Percentiles rank a stretch among this genome's conserved stretches.
Conservation (phyloP, 2,888 invertebrate genomes). For the Furcula furcula region DNA sequence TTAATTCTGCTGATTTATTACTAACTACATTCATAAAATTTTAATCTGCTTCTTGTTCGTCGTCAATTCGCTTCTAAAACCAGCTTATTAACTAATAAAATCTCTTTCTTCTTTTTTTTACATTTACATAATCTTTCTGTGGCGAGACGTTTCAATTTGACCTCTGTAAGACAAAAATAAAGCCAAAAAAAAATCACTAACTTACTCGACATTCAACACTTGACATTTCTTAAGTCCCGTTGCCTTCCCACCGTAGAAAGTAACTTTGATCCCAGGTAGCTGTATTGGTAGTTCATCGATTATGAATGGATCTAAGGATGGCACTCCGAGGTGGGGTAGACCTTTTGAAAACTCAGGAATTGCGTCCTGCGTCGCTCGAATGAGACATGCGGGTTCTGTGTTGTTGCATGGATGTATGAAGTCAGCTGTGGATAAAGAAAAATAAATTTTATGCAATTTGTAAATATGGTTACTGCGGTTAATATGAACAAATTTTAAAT, state of each 20-base stretch:
- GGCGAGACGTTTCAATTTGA: too few species aligned
- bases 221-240: constrained; percentile 70
- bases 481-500: too few species aligned
- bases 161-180: too few species aligned
- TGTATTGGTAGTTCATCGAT: constrained; percentile 72
- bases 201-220: constrained; percentile 74
- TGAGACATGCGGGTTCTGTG: constrained; percentile 62
- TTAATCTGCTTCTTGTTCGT: too few species aligned
- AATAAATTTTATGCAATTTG: too few species aligned
- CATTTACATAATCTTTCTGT: too few species aligned
- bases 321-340: constrained; percentile 62
- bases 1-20: too few species aligned
- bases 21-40: too few species aligned
- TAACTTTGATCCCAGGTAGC: constrained; percentile 72
- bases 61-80: too few species aligned
- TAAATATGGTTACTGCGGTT: too few species aligned
- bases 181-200: constrained; percentile 25
- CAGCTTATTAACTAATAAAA: too few species aligned
- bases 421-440: constrained; percentile 51
- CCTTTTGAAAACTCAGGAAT: constrained; percentile 70
- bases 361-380: constrained; percentile 66
- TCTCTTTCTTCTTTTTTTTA: too few species aligned
- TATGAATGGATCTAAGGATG: constrained; percentile 65
- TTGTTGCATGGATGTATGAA: constrained; percentile 72
- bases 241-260: constrained; percentile 66